These are phyloP conservation scores for Augiades crinisus DNA, from an alignment of 2,888 invertebrate species.

Conservation along the genomic window DNA sequence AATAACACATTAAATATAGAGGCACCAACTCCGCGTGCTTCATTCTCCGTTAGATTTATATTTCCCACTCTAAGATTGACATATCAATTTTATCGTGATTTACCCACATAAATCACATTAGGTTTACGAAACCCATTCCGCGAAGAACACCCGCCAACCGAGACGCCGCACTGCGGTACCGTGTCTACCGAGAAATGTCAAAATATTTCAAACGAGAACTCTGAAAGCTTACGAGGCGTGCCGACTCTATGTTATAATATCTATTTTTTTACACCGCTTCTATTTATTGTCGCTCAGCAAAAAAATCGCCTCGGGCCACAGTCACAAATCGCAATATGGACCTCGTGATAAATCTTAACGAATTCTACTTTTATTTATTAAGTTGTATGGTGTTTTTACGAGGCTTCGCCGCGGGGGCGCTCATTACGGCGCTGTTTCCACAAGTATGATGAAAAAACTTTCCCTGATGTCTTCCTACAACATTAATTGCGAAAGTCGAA, in stretches of 20 bases:
- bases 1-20: too few relatives aligned
- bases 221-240: slow-evolving; percentile 58
- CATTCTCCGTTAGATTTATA: too few relatives aligned
- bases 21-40: too few relatives aligned
- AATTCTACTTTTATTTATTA: slow-evolving; percentile 79
- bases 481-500: slow-evolving; percentile 74
- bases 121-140: slow-evolving; percentile 41
- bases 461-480: slow-evolving; percentile 73
- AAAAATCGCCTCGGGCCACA: slow-evolving; percentile 56
- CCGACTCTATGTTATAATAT: slow-evolving; percentile 61
- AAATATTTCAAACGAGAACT: slow-evolving; percentile 68
- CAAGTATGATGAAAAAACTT: slow-evolving; percentile 76
- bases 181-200: slow-evolving; percentile 71
- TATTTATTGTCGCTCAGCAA: slow-evolving; percentile 52
- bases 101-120: slow-evolving; percentile 18
- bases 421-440: slow-evolving; percentile 62
- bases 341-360: slow-evolving; percentile 74
- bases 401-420: slow-evolving; percentile 67
- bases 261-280: slow-evolving; percentile 54
- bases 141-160: slow-evolving; percentile 54
- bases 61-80: neutral
- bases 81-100: slow-evolving; percentile 7
- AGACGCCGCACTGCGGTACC: slow-evolving; percentile 39
- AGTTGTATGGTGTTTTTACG: slow-evolving; percentile 79
- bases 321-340: slow-evolving; percentile 68